phyloP scores from a whole-genome alignment of 2,888 invertebrate genomes.

The Seira sanloemensis region DNA sequence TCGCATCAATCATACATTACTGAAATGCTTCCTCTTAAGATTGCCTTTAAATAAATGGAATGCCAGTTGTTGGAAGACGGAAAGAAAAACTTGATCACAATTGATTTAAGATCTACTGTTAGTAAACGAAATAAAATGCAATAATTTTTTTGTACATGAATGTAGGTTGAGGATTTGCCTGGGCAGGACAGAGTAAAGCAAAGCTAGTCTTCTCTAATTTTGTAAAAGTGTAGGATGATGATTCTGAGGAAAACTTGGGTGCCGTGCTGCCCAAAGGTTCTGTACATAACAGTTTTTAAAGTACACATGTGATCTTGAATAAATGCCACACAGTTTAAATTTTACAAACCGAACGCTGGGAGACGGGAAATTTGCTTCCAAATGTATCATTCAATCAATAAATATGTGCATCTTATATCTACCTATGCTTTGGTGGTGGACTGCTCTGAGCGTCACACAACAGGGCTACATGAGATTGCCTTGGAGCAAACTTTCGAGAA shows the following conservation, averaged over 20 bases:
- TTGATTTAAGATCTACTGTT: too few species aligned
- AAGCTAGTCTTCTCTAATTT: conserved; percentile 48
- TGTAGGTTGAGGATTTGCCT: conserved; percentile 71
- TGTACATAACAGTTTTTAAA: conserved; percentile 68
- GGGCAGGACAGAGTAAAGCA: conserved; percentile 71
- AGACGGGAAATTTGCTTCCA: conserved; percentile 26
- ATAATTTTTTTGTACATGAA: conserved; percentile 70
- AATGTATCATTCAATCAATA: neutral
- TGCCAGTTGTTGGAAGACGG: too few species aligned
- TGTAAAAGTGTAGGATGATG: conserved; percentile 23
- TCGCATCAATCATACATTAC: neutral
- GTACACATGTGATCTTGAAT: conserved; percentile 1
- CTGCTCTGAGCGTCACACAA: conserved; percentile 73
- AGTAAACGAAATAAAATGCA: too few species aligned
- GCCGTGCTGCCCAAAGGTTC: conserved; percentile 59
- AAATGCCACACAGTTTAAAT: neutral
- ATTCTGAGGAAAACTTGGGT: conserved; percentile 78
- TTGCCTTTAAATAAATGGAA: too few species aligned
- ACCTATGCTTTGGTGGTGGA: conserved; percentile 72
- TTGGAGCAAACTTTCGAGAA: conserved; percentile 57
- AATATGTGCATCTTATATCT: too few species aligned
- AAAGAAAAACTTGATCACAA: too few species aligned
- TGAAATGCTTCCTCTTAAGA: neutral
- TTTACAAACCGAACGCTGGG: neutral
- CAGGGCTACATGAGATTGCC: conserved; percentile 58